These are phyloP conservation scores for Orbicella faveolata DNA, from an alignment of 64 coral and sea anemone genomes.

Conservation along the genomic window DNA sequence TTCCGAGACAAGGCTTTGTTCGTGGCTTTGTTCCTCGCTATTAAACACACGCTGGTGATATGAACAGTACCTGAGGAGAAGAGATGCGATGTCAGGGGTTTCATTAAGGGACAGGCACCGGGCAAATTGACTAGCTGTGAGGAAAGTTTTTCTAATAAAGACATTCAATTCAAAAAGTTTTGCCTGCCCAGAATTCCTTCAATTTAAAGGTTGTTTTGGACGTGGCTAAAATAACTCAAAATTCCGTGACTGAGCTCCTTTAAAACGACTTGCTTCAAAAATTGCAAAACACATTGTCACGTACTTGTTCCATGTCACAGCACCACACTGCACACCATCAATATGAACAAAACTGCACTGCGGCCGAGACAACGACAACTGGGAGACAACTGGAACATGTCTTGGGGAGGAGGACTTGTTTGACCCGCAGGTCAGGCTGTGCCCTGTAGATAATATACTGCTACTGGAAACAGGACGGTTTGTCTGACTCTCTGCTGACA, in stretches of 20 bases:
- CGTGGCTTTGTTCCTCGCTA: not conserved
- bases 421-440: not conserved
- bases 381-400: slow-evolving; percentile 10
- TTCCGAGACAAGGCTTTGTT: not conserved
- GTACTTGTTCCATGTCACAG: slow-evolving; percentile 41
- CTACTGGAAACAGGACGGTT: not conserved
- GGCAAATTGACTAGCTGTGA: too few species aligned
- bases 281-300: not conserved
- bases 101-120: too few species aligned
- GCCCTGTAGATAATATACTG: not conserved
- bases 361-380: slow-evolving; percentile 23
- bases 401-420: not conserved
- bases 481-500: not conserved
- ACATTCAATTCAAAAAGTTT: too few species aligned
- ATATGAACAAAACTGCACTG: slow-evolving; percentile 72
- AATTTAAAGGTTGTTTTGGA: too few species aligned
- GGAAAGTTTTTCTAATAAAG: too few species aligned
- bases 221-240: too few species aligned
- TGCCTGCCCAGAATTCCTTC: too few species aligned
- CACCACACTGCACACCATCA: slow-evolving; percentile 54
- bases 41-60: slow-evolving; percentile 49
- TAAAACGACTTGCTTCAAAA: not conserved
- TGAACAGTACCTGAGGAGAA: slow-evolving; percentile 17
- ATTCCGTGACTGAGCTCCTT: too few species aligned
- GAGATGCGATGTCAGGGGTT: not conserved